These are phyloP conservation scores for Xestia c-nigrum DNA, from an alignment of 2,888 invertebrate genomes.

Conservation along the genomic window DNA sequence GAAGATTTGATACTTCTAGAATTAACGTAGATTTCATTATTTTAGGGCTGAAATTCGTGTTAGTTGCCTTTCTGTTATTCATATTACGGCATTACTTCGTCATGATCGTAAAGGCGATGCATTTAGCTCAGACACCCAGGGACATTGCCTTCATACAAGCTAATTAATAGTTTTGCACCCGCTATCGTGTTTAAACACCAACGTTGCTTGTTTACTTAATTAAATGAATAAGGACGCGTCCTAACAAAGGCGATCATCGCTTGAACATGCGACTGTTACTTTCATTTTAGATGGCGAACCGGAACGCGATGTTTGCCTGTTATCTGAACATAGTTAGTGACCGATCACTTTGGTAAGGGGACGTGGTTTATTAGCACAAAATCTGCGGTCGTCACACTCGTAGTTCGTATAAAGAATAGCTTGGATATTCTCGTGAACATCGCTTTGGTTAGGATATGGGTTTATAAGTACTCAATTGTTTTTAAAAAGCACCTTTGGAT, in stretches of 20 bases:
- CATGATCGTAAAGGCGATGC: constrained; percentile 39
- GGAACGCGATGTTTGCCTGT: not conserved
- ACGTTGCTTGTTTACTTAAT: constrained; percentile 54
- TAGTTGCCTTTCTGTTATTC: constrained; percentile 24
- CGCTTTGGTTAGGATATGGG: not conserved
- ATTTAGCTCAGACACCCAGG: constrained; percentile 44
- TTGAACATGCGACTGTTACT: not conserved
- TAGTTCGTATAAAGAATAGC: not conserved
- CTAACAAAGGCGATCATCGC: not conserved
- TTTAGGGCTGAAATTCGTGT: constrained; percentile 1
- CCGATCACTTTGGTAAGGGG: not conserved
- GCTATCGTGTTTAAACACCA: constrained; percentile 55
- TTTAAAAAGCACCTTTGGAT: not conserved
- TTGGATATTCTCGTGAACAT: not conserved
- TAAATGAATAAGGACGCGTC: constrained; percentile 39
- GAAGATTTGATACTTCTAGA: not conserved
- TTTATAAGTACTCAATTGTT: constrained; percentile 3
- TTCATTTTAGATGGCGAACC: not conserved
- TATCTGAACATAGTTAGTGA: not conserved
- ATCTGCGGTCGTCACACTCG: not conserved
- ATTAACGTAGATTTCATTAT: not conserved
- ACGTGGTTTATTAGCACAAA: not conserved
- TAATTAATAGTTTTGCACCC: constrained; percentile 58
- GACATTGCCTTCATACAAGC: constrained; percentile 41
- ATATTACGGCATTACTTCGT: constrained; percentile 20